Evolutionary conservation across 2,888 invertebrate species (phyloP), one percentile per base, ranked within the genome.

Genomic region (Drosophila macrospina): DNA sequence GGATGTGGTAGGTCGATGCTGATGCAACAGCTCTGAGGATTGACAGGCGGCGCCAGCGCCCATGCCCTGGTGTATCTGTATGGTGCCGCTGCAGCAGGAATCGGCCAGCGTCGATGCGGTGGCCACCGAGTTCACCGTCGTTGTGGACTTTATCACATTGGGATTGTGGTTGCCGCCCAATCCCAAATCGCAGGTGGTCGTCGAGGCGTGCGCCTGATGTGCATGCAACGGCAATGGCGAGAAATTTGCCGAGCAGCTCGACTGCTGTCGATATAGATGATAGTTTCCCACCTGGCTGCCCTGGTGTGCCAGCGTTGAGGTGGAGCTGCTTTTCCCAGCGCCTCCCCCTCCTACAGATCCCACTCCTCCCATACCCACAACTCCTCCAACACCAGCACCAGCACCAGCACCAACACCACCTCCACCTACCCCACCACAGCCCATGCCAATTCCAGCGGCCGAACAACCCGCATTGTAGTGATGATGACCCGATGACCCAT

Each of bases 71-170:
- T 91, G 91, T 36, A 91, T 88, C 57, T 90, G 90, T 54, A 90
- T 85, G 57, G 81, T 74, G 60, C 90, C 91, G 78, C 91, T 91
- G 84, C 92, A 91, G 69, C 91, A 91, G 60, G 92, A 92, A 41
- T 91, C 90, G 57, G 89, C 91, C 61, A 91, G 69, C 42, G 92
- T 91, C 1, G 91, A 91, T 50, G 91, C 91, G 44, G 92, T 91
- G 55, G 92, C 91, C 69, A 86, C 82, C 69, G 89, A 89, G 79
- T 91, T 91, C 69, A 91, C 90, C 76, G 91, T 89, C 65, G 91
- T 90, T 59, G 92, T 91, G 69, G 92, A 91, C 81, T 91, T 92
- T 88, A 92, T 92, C 90, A 92, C 91, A 90, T 91, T 91, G 65
- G 89, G 76, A 83, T 91, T 90, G 76, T 78, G 81, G 64, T 81